phyloP scores from a whole-genome alignment of 2,888 invertebrate genomes.

The Drosophila birchii region DNA sequence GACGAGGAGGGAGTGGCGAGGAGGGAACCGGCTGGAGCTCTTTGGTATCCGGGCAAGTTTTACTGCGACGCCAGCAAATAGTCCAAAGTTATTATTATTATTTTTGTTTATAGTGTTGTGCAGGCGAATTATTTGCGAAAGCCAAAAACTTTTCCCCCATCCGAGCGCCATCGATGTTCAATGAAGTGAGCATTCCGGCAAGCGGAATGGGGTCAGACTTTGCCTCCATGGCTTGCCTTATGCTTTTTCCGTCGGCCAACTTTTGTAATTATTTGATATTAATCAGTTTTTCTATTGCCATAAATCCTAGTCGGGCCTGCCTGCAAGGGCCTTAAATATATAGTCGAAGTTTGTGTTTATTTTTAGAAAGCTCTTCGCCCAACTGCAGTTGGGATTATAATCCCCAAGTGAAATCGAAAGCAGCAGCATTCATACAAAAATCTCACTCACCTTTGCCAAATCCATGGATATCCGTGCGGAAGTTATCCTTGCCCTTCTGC shows the following conservation, averaged over 20 bases:
- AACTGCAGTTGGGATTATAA: background rate
- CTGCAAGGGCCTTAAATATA: background rate
- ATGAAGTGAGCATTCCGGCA: slow-evolving; percentile 58
- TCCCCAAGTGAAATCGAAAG: background rate
- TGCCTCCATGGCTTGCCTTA: slow-evolving; percentile 50
- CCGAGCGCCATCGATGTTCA: slow-evolving; percentile 54
- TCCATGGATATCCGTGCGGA: slow-evolving; percentile 88
- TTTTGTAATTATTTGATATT: slow-evolving; percentile 82
- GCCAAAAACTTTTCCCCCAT: slow-evolving; percentile 66
- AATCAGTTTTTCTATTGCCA: slow-evolving; percentile 72
- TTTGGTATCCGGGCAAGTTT: slow-evolving; percentile 63
- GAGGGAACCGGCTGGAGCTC: slow-evolving; percentile 1
- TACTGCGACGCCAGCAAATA: slow-evolving; percentile 73
- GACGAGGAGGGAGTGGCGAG: background rate
- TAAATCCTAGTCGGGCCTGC: slow-evolving; percentile 62
- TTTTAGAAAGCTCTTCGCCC: slow-evolving; percentile 26
- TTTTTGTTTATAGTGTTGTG: slow-evolving; percentile 75
- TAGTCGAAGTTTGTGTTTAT: slow-evolving; percentile 3
- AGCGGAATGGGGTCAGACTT: slow-evolving; percentile 34
- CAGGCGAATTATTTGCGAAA: slow-evolving; percentile 79
- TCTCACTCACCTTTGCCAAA: slow-evolving; percentile 88
- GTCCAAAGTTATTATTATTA: slow-evolving; percentile 73
- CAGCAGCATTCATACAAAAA: background rate
- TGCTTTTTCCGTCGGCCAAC: slow-evolving; percentile 68
- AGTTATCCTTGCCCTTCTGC: slow-evolving; percentile 90